Percentiles rank a stretch among this genome's conserved stretches.
Evolutionary conservation across 2,113 vertebrate species (phyloP).

Genomic region (Clupea harengus): DNA sequence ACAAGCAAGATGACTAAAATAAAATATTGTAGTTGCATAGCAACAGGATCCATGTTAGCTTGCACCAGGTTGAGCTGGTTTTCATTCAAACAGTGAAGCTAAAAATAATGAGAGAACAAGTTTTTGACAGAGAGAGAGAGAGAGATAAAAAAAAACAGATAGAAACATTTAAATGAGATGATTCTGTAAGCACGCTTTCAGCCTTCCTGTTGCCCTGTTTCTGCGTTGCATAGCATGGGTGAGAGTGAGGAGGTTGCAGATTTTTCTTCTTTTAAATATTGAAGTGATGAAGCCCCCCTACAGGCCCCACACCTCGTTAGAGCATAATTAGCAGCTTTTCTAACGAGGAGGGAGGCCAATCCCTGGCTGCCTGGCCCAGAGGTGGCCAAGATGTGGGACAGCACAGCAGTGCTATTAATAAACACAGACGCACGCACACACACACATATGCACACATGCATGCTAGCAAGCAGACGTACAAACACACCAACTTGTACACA

Average conservation of each 20-base stretch:
- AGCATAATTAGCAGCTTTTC: neutral
- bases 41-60: neutral
- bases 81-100: neutral
- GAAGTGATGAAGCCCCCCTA: neutral
- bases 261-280: neutral
- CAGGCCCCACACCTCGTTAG: constrained; percentile 1
- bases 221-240: neutral
- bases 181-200: neutral
- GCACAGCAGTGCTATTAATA: neutral
- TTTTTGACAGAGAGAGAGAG: constrained; percentile 5
- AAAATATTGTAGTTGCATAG: constrained; percentile 11
- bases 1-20: neutral
- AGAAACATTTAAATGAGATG: neutral
- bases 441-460: neutral
- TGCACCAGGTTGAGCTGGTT: neutral
- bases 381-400: constrained; percentile 6
- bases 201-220: neutral
- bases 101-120: constrained; percentile 4
- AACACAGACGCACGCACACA: neutral
- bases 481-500: neutral
- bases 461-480: neutral
- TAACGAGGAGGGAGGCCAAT: constrained; percentile 6
- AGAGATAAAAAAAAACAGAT: constrained; percentile 6
- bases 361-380: neutral
- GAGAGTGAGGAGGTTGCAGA: neutral